phyloP scores from a whole-genome alignment of 2,113 vertebrate species.

The Archocentrus centrarchus region DNA sequence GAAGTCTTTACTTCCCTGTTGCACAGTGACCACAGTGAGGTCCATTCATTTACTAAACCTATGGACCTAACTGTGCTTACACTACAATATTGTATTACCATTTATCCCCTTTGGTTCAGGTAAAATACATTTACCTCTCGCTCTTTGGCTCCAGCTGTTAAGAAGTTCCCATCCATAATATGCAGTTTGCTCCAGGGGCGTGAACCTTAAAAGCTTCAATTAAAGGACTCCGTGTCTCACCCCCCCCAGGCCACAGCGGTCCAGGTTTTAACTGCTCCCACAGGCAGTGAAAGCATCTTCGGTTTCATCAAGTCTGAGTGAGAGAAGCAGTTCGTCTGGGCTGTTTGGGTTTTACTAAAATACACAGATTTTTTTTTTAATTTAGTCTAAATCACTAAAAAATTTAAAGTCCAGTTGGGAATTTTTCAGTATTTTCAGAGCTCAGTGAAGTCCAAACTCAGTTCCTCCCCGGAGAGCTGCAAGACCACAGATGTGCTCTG shows the following conservation, averaged over 20 bases:
- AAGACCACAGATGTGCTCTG: neutral
- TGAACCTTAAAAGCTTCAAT: neutral
- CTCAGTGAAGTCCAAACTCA: neutral
- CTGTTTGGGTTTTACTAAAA: too few relatives aligned
- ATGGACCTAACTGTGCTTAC: neutral
- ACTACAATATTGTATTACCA: neutral
- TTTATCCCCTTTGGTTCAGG: neutral
- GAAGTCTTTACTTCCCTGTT: accelerated
- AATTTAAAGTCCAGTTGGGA: neutral
- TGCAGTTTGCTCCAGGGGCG: neutral
- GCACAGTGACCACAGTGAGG: neutral
- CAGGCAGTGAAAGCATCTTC: neutral
- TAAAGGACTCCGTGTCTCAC: neutral
- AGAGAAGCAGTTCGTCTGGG: neutral
- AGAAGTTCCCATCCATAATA: neutral
- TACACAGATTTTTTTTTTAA: too few relatives aligned
- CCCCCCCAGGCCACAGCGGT: neutral
- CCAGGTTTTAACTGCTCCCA: neutral
- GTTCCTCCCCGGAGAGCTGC: neutral
- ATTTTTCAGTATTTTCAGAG: neutral
- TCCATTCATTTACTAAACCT: neutral
- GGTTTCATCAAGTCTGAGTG: neutral
- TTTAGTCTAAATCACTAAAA: neutral
- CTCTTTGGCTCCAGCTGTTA: neutral
- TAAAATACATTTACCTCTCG: neutral